Conservation (phyloP, 2,113 vertebrate genomes). For the rat (Rattus norvegicus) region GRCr8 NC_086021.1:64735501-64736000, state of each 20-base stretch:
- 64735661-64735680: too few species aligned
- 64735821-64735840: background rate
- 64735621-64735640: too few species aligned
- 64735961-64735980: background rate
- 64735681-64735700: background rate
- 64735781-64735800: background rate
- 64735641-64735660: too few species aligned
- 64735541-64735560: background rate
- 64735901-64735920: background rate
- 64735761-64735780: background rate
- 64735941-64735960: background rate
- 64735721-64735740: background rate
- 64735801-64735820: background rate
- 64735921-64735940: background rate
- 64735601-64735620: too few species aligned
- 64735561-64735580: background rate
- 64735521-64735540: background rate
- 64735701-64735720: rapidly evolving
- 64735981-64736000: background rate
- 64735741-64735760: background rate
- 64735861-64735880: background rate
- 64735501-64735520: background rate
- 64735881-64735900: background rate
- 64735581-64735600: too few species aligned
- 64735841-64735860: constrained; percentile 33